Evolutionary conservation across 2,888 invertebrate species (phyloP).

Genomic region (Rhingia rostrata): DNA sequence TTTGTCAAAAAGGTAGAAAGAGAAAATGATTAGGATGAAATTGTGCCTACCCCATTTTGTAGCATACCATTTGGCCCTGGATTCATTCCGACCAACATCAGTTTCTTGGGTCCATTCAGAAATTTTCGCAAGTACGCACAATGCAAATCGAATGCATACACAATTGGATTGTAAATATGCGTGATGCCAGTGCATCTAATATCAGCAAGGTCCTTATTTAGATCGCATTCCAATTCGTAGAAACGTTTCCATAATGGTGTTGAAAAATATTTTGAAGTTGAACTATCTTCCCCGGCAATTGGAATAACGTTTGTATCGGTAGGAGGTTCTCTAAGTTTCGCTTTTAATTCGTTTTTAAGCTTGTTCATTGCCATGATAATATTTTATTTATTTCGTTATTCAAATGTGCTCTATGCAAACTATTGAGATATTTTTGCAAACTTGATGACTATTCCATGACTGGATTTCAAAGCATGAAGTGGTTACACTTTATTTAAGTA

Average conservation of each 20-base stretch:
- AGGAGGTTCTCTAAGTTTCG: background rate
- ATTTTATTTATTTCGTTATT: background rate
- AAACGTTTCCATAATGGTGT: slow-evolving; percentile 79
- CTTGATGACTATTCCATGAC: no score
- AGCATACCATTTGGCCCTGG: slow-evolving; percentile 99
- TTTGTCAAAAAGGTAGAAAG: background rate
- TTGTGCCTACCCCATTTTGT: slow-evolving; percentile 90
- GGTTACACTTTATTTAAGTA: no score
- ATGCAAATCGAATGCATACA: slow-evolving; percentile 92
- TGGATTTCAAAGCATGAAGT: no score
- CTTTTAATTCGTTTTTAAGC: slow-evolving; percentile 11
- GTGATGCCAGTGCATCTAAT: slow-evolving; percentile 71
- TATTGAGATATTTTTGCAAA: no score
- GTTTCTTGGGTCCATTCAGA: slow-evolving; percentile 86
- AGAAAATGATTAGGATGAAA: no score
- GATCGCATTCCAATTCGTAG: slow-evolving; percentile 77
- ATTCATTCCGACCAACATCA: slow-evolving; percentile 96
- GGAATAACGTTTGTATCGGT: background rate
- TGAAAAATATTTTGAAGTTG: slow-evolving; percentile 73
- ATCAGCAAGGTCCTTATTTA: slow-evolving; percentile 76
- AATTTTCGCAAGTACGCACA: slow-evolving; percentile 89
- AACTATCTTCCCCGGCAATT: slow-evolving; percentile 5
- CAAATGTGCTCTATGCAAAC: no score
- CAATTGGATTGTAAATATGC: slow-evolving; percentile 91
- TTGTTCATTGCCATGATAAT: slow-evolving; percentile 27